Evolutionary conservation across 2,797 vertebrate genomes (phyloP), one percentile per base, ranked within the genome.

Genomic region (Sus cebifrons): DNA sequence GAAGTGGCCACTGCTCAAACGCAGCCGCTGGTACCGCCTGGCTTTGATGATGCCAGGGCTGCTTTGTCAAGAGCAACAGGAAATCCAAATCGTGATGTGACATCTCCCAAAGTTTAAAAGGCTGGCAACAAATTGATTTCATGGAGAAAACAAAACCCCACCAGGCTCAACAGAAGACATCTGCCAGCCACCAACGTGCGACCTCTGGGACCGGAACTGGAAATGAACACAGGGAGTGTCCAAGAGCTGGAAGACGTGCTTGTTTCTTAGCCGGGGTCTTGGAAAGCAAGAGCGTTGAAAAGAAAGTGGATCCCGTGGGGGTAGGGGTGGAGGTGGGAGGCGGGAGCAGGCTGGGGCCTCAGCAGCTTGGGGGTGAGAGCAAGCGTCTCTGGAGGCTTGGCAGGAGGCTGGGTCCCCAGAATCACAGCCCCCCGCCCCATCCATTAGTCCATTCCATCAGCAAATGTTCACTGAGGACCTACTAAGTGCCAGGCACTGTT

Each of bases 101-200:
- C 23, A 52, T 73, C 23, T 77, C 67, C 49, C n/a, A 36, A 40
- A 71, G 77, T 83, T 70, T 36, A 49, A 90, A 90, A 81, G n/a
- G 13, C 20, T 87, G 40, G n/a, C 62, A 94, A 64, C 32, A n/a
- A 23, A 75, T 25, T 85, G 65, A 62, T 62, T 94, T 84, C 25
- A 90, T 54, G 36, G 54, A 70, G 25, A 44, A 92, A 75, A 77
- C 32, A 75, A 83, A 96, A 91, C 29, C 3, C 36, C 16, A 68
- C 58, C 54, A 90, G 54, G 32, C 36, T n/a, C 86, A 58, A 86
- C 40, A 60, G 64, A 91, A 96, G 68, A 56, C 49, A 56, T 65
- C 15, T 60, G 52, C 5, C 54, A 68, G 64, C 36, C 64, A 40
- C 23, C 13, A 8, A 52, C 17, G 5, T 49, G 32, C n/a, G 87